Percentiles rank a stretch among this genome's conserved stretches.
phyloP scores from a whole-genome alignment of 1,140 invertebrate species.

The Listronotus oregonensis region DNA sequence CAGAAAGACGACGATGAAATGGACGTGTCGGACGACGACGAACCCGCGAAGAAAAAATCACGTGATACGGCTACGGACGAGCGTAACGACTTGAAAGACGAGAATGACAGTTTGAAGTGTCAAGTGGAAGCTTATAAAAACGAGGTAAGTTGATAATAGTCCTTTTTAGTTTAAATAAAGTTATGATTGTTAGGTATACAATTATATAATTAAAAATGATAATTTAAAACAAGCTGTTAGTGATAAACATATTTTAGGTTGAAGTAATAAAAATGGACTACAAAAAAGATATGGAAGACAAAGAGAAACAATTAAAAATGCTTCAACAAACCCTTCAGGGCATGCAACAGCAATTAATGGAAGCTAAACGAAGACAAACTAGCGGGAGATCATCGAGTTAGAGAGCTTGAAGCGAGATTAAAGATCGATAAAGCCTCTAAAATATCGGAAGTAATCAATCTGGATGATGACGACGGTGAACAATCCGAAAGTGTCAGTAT shows the following conservation, averaged over 20 bases:
- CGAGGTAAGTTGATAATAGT: constrained; percentile 65
- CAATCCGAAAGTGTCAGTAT: constrained; percentile 42
- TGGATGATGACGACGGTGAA: constrained; percentile 51
- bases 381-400: constrained; percentile 67
- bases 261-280: constrained; percentile 70
- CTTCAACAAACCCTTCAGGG: constrained; percentile 81
- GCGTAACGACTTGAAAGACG: constrained; percentile 67
- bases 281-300: constrained; percentile 67
- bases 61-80: constrained; percentile 58
- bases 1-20: constrained; percentile 72
- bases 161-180: not conserved
- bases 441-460: constrained; percentile 46
- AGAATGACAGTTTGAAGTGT: constrained; percentile 88
- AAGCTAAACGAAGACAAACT: constrained; percentile 65
- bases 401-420: constrained; percentile 63
- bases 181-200: constrained; percentile 43
- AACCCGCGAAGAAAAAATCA: constrained; percentile 57
- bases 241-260: constrained; percentile 54
- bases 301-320: constrained; percentile 75
- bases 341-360: constrained; percentile 77
- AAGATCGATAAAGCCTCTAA: constrained; percentile 51
- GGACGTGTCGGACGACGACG: constrained; percentile 79
- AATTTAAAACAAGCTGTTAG: too few relatives aligned
- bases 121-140: constrained; percentile 94
- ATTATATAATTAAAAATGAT: too few relatives aligned